These are phyloP conservation scores for Xestobium rufovillosum DNA, from an alignment of 2,888 invertebrate genomes.

Conservation along the genomic window DNA sequence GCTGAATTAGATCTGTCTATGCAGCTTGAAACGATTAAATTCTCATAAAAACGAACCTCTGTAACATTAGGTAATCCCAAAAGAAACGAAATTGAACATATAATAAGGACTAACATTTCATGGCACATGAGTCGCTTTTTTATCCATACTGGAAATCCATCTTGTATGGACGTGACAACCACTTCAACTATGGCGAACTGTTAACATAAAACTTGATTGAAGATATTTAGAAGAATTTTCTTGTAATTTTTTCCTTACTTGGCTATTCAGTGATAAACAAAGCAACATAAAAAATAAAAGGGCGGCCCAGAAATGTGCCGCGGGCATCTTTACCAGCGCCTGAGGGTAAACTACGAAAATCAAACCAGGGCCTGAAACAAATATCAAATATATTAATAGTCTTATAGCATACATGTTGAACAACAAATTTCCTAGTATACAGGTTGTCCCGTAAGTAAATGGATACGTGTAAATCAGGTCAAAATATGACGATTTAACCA, in stretches of 20 bases:
- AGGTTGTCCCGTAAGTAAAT: no score
- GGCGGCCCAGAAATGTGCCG: slow-evolving; percentile 82
- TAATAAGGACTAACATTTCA: slow-evolving; percentile 74
- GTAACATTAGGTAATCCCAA: slow-evolving; percentile 83
- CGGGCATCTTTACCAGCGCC: slow-evolving; percentile 89
- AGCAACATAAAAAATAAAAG: slow-evolving; percentile 87
- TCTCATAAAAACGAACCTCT: no score
- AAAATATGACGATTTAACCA: no score
- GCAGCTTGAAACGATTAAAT: no score
- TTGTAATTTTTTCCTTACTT: slow-evolving; percentile 54
- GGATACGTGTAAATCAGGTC: no score
- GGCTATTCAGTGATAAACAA: slow-evolving; percentile 80
- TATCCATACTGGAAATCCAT: slow-evolving; percentile 84
- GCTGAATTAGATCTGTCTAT: no score
- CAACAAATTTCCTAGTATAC: no score
- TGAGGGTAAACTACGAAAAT: slow-evolving; percentile 89
- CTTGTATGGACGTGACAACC: slow-evolving; percentile 87
- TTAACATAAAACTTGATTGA: slow-evolving; percentile 34
- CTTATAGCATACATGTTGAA: not conserved
- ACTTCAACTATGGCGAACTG: slow-evolving; percentile 94
- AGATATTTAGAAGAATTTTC: slow-evolving; percentile 8
- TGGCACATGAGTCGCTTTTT: slow-evolving; percentile 75
- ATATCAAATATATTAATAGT: slow-evolving; percentile 7
- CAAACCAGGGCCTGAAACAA: slow-evolving; percentile 64
- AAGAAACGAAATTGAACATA: slow-evolving; percentile 76